Base-by-base conservation (phyloP, 2,888 invertebrate genomes). In the Atethmia centrago region DNA sequence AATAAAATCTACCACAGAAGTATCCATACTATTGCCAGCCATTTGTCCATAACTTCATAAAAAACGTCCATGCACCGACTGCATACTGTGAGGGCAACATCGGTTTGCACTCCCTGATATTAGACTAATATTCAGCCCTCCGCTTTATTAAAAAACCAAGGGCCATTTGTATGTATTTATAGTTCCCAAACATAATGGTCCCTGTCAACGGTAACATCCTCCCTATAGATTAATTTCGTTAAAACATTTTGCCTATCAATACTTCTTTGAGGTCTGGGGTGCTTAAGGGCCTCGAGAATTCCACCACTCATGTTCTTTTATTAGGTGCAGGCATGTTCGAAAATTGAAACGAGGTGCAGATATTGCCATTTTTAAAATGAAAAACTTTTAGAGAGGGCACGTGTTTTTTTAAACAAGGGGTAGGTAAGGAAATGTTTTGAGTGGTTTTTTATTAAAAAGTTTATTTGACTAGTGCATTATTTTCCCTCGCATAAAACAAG, bases 81-180 rank as follows among this genome's bases (percentile, higher is more conserved):
- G 88, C 92, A 91, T 87, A 86, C 89, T 89, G 90, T 79, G 91
- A 92, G 94, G 93, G 95, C 92, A 93, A 96, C 96, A 96, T 94
- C 90, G 94, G 95, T 95, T 95, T 95, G 95, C 96, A 96, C 96
- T 96, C 93, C 92, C 90, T 92, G 92, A 94, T 96, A 96, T 96
- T 95, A 93, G 93, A 87, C 95, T 95, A 95, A 96, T 96, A 96
- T 95, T 94, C 95, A 93, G 91, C 95, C 96, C 95, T 92, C 92
- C 69, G 90, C 92, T 91, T 95, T 96, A 95, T 95, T 96, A 95
- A 95, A 95, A 95, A 96, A 94, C 94, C 93, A 92, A 93, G 92
- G 93, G 93, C 95, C 93, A 95, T 96, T 96, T 95, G 95, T 95
- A 95, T 93, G 93, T 95, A 95, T 95, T 94, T 95, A 95, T 93